A percentile compares a stretch with the other conserved stretches of the same genome.
Conservation (phyloP, 2,888 invertebrate species). For the Orchestes rusci region DNA sequence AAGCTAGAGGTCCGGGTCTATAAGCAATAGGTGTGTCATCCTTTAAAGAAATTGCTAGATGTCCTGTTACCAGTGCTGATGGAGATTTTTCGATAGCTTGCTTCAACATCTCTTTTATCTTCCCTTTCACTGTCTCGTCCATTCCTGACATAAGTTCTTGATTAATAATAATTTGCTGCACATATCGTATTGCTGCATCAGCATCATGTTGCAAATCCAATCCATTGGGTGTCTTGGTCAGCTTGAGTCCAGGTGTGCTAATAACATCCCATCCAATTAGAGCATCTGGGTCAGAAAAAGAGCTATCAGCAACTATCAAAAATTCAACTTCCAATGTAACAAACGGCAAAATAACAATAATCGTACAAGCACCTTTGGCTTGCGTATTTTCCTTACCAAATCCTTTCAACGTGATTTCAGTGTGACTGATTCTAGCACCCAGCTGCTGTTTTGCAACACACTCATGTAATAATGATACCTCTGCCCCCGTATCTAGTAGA, state of each 20-base stretch:
- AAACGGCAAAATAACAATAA: conserved; percentile 19
- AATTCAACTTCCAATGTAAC: no score
- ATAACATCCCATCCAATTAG: conserved; percentile 25
- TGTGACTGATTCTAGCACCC: conserved; percentile 9
- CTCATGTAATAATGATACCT: conserved; percentile 8
- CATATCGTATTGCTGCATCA: conserved; percentile 2
- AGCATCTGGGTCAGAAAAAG: conserved; percentile 14
- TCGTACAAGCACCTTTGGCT: conserved; percentile 14
- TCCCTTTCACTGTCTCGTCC: conserved; percentile 8
- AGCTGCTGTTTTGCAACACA: conserved; percentile 7
- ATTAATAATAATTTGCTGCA: conserved; percentile 1
- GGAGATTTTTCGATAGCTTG: conserved; percentile 8
- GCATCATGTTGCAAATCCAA: neutral
- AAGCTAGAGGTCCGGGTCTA: conserved; percentile 6
- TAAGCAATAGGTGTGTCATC: conserved; percentile 8
- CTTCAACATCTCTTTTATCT: conserved; percentile 3
- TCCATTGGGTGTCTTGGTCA: neutral
- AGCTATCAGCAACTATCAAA: conserved; percentile 12
- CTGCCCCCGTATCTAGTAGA: conserved; percentile 6
- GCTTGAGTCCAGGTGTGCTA: conserved; percentile 4
- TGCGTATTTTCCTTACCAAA: conserved; percentile 15
- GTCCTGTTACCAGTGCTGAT: conserved; percentile 6
- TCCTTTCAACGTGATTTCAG: no score
- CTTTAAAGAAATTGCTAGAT: conserved; percentile 3
- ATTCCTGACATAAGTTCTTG: conserved; percentile 8